Evolutionary conservation across 1,140 invertebrate genomes (phyloP).

Genomic region (Phortica variegata): DNA sequence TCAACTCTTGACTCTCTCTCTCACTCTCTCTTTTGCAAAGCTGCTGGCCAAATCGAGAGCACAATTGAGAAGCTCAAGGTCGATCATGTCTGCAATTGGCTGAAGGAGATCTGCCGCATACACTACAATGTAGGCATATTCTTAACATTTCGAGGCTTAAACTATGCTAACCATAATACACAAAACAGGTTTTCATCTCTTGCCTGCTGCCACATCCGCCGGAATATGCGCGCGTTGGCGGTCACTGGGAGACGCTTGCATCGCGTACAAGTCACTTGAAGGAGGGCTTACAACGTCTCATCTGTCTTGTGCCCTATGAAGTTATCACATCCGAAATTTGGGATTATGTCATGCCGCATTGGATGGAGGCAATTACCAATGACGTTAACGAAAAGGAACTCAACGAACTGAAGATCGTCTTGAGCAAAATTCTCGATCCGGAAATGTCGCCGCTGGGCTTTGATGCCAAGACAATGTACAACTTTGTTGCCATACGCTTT

Average conservation of each 20-base stretch:
- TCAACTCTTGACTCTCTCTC: slow-evolving; percentile 4
- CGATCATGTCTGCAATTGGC: slow-evolving; percentile 91
- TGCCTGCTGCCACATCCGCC: slow-evolving; percentile 80
- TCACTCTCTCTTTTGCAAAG: slow-evolving; percentile 32
- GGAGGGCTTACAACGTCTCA: slow-evolving; percentile 87
- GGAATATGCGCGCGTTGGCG: slow-evolving; percentile 72
- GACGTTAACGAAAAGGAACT: slow-evolving; percentile 93
- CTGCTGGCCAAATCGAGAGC: slow-evolving; percentile 72
- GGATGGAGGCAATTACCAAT: slow-evolving; percentile 96
- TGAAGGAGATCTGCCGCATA: slow-evolving; percentile 78
- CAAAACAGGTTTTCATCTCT: slow-evolving; percentile 69
- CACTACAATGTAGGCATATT: slow-evolving; percentile 74
- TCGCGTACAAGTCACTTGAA: slow-evolving; percentile 90
- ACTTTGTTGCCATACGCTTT: slow-evolving; percentile 88
- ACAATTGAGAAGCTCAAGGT: slow-evolving; percentile 89
- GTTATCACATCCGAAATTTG: slow-evolving; percentile 94
- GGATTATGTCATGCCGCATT: slow-evolving; percentile 97
- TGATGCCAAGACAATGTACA: slow-evolving; percentile 90
- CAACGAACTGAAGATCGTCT: slow-evolving; percentile 84
- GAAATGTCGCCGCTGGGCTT: slow-evolving; percentile 95
- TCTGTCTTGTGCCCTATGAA: slow-evolving; percentile 96
- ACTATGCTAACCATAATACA: too few relatives aligned
- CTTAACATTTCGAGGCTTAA: neutral
- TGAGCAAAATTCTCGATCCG: slow-evolving; percentile 95
- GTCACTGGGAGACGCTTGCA: slow-evolving; percentile 91